Evolutionary conservation across 2,113 vertebrate genomes (phyloP), one percentile per base, ranked within the genome.

Genomic region (Misgurnus mizolepis): DNA sequence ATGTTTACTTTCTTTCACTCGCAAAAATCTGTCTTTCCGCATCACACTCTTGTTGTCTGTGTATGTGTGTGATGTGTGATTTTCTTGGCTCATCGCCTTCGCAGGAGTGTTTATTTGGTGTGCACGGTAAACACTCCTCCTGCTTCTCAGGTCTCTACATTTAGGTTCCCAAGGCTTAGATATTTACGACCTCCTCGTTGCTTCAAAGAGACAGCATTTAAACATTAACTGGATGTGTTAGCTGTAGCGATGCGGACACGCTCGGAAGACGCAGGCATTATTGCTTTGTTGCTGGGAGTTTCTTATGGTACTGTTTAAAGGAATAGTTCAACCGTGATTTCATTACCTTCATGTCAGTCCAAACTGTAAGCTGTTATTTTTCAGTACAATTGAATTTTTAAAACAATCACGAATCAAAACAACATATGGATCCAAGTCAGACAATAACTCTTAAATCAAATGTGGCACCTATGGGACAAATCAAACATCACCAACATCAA

Each of bases 181-280:
- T 89, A 87, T 87, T 85, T 83, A 85, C 81, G 82, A 83, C 87
- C 80, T 87, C 34, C 49, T 77, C 66, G 34, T 65, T 34, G 4
- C 78, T 72, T 80, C 69, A 80, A 80, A 80, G 78, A 50, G n/a
- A 72, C 10, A 41, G 45, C 68, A 43, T 62, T 80, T 64, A 80
- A 80, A 80, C 69, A 70, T 71, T 80, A 80, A 80, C 68, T 2
- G 14, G 14, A 10, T 45, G 67, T 27, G 55, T 79, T 9, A 41
- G 17, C 22, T 12, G 45, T 47, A 47, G 55, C 3, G 27, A 27
- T 53, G 67, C 81, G 79, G 47, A 39, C 70, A 55, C 69, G 49
- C 11, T 4, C 10, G 5, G 62, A 10, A 56, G 67, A 81, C 27
- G 14, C 41, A 76, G 66, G 41, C 18, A 14, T 62, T 17, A 41